Evolutionary conservation across 2,113 vertebrate genomes (phyloP), one percentile per base, ranked within the genome.

Genomic region (Gasterosteus nipponicus): DNA sequence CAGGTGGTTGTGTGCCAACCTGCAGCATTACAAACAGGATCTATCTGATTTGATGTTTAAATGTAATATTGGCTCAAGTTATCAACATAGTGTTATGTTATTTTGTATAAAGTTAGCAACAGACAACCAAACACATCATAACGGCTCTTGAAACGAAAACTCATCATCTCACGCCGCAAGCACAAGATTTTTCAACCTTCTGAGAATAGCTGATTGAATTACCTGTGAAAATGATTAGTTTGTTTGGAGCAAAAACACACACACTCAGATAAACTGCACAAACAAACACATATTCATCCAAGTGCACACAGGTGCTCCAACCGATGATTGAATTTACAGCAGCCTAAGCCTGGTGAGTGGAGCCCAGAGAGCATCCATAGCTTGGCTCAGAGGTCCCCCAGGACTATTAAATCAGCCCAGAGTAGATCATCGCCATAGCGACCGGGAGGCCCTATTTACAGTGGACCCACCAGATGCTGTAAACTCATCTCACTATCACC

Each of bases 351-450:
- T 73, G 75, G 75, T 81, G 84, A 90, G 87, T 76, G 7, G 83
- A 89, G 89, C 85, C 82, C 76, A 85, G 86, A 89, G 84, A 90
- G 86, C 87, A 89, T 87, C 88, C 80, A 66, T 87, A 84, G 81
- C 78, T 54, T 89, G 86, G 85, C 90, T 92, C 90, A 89, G 84
- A 83, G 77, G 44, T 91, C 91, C 83, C 90, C 53, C 57, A 69
- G 87, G 91, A 87, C 87, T 69, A 90, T 87, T 92, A 91, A 92
- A 92, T 92, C 91, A 92, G 60, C 87, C 77, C 85, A 87, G 89
- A 93, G 89, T 90, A 91, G 86, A 92, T 89, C 83, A 91, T 91
- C 67, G 81, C 91, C 86, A 92, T 93, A 87, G 92, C 68, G 84
- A 92, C 71, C 16, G 69, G 63, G 60, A 73, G 74, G 35, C 26